phyloP scores from a whole-genome alignment of 2,113 vertebrate species.

The Sebastes fasciatus region DNA sequence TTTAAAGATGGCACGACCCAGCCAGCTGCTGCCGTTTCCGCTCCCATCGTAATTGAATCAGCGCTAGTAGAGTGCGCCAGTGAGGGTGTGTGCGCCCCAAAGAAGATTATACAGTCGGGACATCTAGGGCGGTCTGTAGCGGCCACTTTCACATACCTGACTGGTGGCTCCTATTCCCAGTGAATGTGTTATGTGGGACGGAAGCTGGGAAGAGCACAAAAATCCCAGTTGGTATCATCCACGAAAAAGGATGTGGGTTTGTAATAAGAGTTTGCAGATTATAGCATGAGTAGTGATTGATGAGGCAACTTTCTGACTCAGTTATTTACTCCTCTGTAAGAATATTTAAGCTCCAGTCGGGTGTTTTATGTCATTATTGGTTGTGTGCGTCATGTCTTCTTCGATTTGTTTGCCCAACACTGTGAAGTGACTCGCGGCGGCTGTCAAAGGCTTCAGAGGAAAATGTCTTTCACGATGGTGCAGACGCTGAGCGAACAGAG shows the following conservation, averaged over 20 bases:
- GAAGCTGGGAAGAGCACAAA: conserved; percentile 19
- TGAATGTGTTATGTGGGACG: conserved; percentile 34
- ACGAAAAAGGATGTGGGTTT: conserved; percentile 28
- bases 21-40: conserved; percentile 77
- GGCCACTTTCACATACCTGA: conserved; percentile 62
- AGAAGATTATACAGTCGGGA: conserved; percentile 65
- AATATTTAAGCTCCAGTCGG: conserved; percentile 7
- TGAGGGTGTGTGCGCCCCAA: conserved; percentile 61
- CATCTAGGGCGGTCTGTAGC: conserved; percentile 40
- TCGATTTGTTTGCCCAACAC: not conserved
- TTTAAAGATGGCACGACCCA: conserved; percentile 78
- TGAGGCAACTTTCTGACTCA: conserved; percentile 17
- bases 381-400: not conserved
- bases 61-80: conserved; percentile 51
- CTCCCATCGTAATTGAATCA: conserved; percentile 76
- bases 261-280: conserved; percentile 24
- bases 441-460: not conserved
- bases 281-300: conserved; percentile 18
- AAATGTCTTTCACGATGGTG: not conserved
- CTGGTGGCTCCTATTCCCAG: conserved; percentile 38
- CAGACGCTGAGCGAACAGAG: conserved; percentile 7
- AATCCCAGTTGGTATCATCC: conserved; percentile 17
- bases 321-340: conserved; percentile 23
- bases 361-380: conserved; percentile 15
- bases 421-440: not conserved